Evolutionary conservation across 2,113 vertebrate genomes (phyloP).

Genomic region (Macaca mulatta): DNA sequence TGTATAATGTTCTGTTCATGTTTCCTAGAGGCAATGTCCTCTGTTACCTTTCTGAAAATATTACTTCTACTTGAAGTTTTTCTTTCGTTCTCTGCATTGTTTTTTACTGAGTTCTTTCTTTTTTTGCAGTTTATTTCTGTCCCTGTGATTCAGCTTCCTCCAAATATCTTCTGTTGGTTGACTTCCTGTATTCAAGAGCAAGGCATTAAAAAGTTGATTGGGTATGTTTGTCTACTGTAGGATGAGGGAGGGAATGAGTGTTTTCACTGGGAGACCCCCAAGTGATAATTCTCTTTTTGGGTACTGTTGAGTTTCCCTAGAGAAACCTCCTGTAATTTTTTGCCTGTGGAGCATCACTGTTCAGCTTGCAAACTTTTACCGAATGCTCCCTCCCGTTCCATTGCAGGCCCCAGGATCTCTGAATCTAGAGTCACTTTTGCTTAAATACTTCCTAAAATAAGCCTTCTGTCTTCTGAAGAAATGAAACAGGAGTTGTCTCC

Average conservation of each 20-base stretch:
- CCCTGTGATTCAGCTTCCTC: not conserved
- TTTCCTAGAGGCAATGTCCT: not conserved
- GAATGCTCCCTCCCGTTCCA: not conserved
- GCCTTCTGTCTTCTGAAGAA: not conserved
- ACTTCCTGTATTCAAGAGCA: not conserved
- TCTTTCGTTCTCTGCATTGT: not conserved
- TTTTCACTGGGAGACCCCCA: not conserved
- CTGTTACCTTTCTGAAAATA: not conserved
- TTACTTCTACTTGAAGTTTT: not conserved
- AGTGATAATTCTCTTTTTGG: not conserved
- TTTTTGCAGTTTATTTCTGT: not conserved
- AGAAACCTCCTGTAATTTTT: not conserved
- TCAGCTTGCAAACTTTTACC: not conserved
- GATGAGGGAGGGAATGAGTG: not conserved
- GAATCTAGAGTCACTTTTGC: not conserved
- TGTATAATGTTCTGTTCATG: not conserved
- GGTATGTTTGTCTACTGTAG: not conserved
- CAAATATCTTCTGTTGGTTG: not conserved
- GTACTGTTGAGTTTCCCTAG: not conserved
- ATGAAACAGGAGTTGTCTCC: not conserved
- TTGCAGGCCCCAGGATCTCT: not conserved
- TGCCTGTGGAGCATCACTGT: not conserved
- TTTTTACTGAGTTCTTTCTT: not conserved
- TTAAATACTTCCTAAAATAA: not conserved
- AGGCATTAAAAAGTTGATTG: not conserved